These are phyloP conservation scores for Amblyopsis rosae DNA, from an alignment of 2,113 vertebrate species.

Conservation along the genomic window DNA sequence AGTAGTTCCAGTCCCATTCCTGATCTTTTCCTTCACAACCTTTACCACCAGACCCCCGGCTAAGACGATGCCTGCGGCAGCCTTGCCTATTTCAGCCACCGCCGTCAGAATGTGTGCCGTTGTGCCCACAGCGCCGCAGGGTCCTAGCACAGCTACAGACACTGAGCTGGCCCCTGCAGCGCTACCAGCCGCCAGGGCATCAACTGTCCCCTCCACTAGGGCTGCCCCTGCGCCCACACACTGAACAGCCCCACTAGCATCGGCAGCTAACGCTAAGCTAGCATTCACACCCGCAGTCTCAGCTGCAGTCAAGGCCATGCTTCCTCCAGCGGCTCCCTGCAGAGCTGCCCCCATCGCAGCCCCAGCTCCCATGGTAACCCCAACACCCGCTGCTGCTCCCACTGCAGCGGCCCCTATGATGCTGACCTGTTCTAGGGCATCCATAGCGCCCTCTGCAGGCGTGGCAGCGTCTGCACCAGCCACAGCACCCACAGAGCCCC, in stretches of 20 bases:
- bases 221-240: constrained; percentile 31
- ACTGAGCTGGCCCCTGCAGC: constrained; percentile 12
- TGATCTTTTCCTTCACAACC: constrained; percentile 72
- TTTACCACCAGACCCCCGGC: constrained; percentile 70
- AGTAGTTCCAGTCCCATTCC: constrained; percentile 18
- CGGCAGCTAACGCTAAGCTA: constrained; percentile 14
- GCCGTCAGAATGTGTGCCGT: constrained; percentile 48
- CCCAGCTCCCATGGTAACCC: constrained; percentile 63
- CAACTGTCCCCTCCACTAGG: constrained; percentile 33
- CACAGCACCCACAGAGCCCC: constrained; percentile 64
- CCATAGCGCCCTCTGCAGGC: constrained; percentile 61
- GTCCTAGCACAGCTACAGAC: constrained; percentile 23
- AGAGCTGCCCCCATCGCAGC: constrained; percentile 58
- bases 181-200: constrained; percentile 27
- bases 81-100: constrained; percentile 67
- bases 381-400: constrained; percentile 66
- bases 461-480: constrained; percentile 57
- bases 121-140: constrained; percentile 22
- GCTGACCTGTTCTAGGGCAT: constrained; percentile 67
- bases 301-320: constrained; percentile 41
- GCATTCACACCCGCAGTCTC: constrained; percentile 37
- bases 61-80: constrained; percentile 57
- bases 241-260: constrained; percentile 22
- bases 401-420: constrained; percentile 61
- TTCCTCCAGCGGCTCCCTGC: constrained; percentile 41